Conservation (phyloP, 2,888 invertebrate species). For the Lepas anatifera region DNA sequence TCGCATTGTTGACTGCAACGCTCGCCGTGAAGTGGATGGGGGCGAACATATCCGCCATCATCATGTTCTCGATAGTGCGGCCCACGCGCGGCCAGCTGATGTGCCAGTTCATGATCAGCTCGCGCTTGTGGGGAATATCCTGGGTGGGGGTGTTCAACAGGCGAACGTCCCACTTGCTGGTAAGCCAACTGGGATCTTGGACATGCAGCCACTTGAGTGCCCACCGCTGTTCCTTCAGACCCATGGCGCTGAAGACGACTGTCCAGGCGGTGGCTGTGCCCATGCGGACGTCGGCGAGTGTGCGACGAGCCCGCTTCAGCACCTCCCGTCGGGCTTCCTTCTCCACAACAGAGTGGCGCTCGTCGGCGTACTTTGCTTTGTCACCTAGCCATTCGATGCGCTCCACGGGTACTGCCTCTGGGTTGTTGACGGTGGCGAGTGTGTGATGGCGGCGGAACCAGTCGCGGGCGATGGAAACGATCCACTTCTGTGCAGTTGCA, state of each 20-base stretch:
- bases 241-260: background rate
- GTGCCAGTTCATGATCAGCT: background rate
- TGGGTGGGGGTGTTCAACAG: background rate
- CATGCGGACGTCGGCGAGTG: background rate
- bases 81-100: background rate
- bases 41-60: background rate
- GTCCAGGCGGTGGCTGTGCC: background rate
- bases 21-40: background rate
- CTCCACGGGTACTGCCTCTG: background rate
- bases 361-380: background rate
- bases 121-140: background rate
- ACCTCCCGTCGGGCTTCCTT: slow-evolving; percentile 1
- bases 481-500: background rate
- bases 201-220: background rate
- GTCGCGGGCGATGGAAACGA: background rate
- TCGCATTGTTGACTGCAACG: background rate
- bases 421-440: background rate
- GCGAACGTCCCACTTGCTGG: background rate
- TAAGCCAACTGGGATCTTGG: background rate
- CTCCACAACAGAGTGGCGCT: background rate
- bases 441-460: background rate
- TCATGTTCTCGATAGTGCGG: background rate
- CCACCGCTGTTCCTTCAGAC: background rate
- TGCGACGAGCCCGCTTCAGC: background rate
- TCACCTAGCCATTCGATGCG: background rate